Percentiles rank a stretch among this genome's conserved stretches.
Evolutionary conservation across 2,113 vertebrate species (phyloP).

Genomic region (Conger conger): DNA sequence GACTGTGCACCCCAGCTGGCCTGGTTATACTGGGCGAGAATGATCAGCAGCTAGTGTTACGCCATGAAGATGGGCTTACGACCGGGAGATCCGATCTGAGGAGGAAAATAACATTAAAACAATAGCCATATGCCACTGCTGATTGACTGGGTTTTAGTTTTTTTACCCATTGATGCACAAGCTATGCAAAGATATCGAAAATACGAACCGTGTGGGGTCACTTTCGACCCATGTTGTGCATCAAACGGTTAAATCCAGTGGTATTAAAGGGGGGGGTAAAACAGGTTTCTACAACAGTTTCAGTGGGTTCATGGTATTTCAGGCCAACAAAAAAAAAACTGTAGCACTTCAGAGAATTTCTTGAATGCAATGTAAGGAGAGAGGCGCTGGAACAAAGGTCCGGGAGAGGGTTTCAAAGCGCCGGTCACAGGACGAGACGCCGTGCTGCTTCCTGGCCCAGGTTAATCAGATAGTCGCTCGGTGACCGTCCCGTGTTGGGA

Average conservation of each 20-base stretch:
- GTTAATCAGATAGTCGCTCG: constrained; percentile 22
- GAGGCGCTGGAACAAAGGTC: background rate
- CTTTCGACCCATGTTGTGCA: too few species aligned
- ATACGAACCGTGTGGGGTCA: too few species aligned
- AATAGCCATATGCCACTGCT: background rate
- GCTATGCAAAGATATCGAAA: too few species aligned
- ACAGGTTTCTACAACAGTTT: background rate
- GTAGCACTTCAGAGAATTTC: too few species aligned
- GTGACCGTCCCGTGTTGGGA: constrained; percentile 9
- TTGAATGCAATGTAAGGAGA: background rate
- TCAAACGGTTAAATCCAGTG: background rate
- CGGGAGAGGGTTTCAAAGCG: background rate
- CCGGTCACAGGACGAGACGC: background rate
- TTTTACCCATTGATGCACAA: too few species aligned
- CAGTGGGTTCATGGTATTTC: background rate
- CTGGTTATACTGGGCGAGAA: too few species aligned
- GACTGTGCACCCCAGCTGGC: too few species aligned
- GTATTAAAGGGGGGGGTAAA: background rate
- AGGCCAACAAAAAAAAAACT: too few species aligned
- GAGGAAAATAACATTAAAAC: too few species aligned
- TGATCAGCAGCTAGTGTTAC: too few species aligned
- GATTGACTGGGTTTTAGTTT: background rate
- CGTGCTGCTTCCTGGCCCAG: background rate
- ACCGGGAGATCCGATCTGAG: too few species aligned
- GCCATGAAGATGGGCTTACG: too few species aligned